These are phyloP conservation scores for Chromoteleia sp. DNA, from an alignment of 2,888 invertebrate species.

Conservation along the genomic window DNA sequence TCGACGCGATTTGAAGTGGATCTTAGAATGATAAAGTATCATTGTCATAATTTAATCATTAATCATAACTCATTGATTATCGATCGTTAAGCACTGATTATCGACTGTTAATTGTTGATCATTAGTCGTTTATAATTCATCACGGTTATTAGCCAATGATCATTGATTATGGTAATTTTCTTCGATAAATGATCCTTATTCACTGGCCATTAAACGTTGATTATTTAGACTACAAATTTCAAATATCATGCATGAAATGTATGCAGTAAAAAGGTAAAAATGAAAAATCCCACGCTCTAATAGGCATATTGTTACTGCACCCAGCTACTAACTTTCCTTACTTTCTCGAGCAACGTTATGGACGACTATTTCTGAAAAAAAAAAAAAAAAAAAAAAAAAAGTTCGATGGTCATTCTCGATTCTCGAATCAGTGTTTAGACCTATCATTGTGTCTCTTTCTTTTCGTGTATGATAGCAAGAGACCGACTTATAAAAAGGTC, in stretches of 20 bases:
- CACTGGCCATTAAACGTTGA: neutral
- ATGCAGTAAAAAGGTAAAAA: neutral
- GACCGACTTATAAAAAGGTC: no score
- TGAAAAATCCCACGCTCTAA: conserved; percentile 18
- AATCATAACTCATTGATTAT: neutral
- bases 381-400: conserved; percentile 5
- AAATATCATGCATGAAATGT: neutral
- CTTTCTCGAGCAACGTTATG: conserved; percentile 18
- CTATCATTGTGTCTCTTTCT: no score
- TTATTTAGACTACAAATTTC: neutral
- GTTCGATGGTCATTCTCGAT: no score
- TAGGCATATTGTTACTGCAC: conserved; percentile 19
- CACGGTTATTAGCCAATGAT: neutral
- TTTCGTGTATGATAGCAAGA: no score
- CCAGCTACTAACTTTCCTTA: conserved; percentile 14
- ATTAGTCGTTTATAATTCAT: neutral
- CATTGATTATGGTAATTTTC: neutral
- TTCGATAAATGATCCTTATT: neutral
- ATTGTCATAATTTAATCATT: neutral
- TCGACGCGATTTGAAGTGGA: no score
- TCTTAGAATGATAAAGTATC: neutral
- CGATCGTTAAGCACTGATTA: neutral
- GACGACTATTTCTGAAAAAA: conserved; percentile 8
- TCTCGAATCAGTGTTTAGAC: no score
- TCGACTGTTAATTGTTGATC: neutral